Conservation (phyloP, 2,888 invertebrate genomes). For the Tenthredo scrophulariae region DNA sequence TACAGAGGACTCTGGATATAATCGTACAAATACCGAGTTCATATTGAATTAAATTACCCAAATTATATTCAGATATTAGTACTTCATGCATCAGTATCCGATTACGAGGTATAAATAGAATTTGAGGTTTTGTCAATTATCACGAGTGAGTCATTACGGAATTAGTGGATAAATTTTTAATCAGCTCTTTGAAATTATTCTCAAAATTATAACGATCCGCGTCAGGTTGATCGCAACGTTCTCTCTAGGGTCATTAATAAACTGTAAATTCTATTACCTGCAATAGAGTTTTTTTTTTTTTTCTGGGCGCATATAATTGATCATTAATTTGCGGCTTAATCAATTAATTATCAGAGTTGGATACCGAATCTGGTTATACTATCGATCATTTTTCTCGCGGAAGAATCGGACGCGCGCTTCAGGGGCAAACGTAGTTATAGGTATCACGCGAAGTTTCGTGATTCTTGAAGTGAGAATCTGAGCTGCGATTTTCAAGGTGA, state of each 20-base stretch:
- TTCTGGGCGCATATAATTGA: neutral
- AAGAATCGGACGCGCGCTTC: neutral
- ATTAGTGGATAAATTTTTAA: conserved; percentile 32
- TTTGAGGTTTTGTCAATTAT: conserved; percentile 43
- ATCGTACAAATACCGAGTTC: neutral
- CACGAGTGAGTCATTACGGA: neutral
- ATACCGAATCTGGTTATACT: neutral
- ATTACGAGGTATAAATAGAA: neutral
- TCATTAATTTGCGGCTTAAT: neutral
- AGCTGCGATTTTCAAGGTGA: neutral
- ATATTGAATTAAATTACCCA: neutral
- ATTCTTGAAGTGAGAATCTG: neutral
- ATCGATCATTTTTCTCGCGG: neutral
- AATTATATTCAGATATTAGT: neutral
- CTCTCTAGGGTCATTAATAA: neutral
- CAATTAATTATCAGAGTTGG: conserved; percentile 24
- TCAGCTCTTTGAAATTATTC: conserved; percentile 31
- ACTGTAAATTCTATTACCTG: neutral
- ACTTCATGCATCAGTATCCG: neutral
- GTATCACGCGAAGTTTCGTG: neutral
- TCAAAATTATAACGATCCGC: neutral
- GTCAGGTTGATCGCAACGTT: neutral
- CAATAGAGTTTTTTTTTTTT: neutral
- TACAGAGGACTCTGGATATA: neutral
- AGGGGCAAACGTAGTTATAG: neutral